phyloP scores from a whole-genome alignment of 2,797 vertebrate species.

The Lagorchestes hirsutus region DNA sequence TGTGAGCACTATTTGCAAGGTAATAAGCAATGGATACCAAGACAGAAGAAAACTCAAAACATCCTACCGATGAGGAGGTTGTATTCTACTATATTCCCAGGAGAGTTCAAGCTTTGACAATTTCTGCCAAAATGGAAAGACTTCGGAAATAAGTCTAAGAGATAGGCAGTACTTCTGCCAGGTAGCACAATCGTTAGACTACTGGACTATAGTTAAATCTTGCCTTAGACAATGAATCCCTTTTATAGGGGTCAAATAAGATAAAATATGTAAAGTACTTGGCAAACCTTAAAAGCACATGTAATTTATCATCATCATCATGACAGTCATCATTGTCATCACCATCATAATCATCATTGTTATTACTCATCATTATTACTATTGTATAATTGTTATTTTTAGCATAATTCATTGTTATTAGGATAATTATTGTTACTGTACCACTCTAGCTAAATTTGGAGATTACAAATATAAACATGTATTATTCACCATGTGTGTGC shows the following conservation, averaged over 20 bases:
- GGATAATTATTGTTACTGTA: neutral
- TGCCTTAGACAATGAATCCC: neutral
- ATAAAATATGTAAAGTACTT: neutral
- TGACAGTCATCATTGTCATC: too few species aligned
- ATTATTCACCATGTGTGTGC: neutral
- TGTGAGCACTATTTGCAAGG: neutral
- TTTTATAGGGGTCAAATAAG: neutral
- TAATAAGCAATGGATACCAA: neutral
- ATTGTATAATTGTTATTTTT: too few species aligned
- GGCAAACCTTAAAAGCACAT: neutral
- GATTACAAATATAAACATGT: neutral
- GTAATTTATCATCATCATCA: neutral
- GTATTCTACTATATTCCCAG: neutral
- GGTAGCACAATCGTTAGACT: neutral
- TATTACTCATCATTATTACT: neutral
- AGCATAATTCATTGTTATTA: neutral
- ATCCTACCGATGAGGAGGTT: neutral
- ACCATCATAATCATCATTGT: too few species aligned
- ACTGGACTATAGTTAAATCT: neutral
- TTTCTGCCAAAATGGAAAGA: neutral
- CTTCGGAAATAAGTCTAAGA: neutral
- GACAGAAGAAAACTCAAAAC: neutral
- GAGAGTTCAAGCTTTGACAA: neutral
- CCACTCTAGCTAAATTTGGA: neutral
- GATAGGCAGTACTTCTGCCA: neutral